Evolutionary conservation across 2,888 invertebrate species (phyloP), one percentile per base, ranked within the genome.

Genomic region (Acrocyrtus sp.): DNA sequence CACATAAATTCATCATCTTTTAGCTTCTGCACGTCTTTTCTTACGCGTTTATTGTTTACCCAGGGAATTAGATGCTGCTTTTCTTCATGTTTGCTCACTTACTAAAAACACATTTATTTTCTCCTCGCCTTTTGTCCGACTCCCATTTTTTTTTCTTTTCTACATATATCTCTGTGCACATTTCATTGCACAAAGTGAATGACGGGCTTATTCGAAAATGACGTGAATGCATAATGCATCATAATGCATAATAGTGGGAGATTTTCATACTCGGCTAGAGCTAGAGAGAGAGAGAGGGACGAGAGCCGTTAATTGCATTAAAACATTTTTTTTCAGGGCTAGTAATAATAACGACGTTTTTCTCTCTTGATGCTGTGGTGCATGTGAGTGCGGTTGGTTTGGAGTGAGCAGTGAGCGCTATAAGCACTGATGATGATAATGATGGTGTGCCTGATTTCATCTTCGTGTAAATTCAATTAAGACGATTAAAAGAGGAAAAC

Each of bases 391-490:
- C n/a, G n/a, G n/a, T n/a, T n/a, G n/a, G n/a, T n/a, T n/a, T n/a
- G n/a, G n/a, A n/a, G n/a, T n/a, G n/a, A n/a, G n/a, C n/a, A n/a
- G n/a, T n/a, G n/a, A n/a, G n/a, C n/a, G n/a, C n/a, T n/a, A n/a
- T n/a, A n/a, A n/a, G n/a, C n/a, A n/a, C n/a, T n/a, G n/a, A n/a
- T n/a, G n/a, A 34, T 34, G 34, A 12, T 34, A 34, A 34, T 34
- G 34, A 34, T 34, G 34, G 12, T 34, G 29, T 29, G 68, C 29
- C 53, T 60, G 68, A 68, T 68, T 68, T 51, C 61, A 60, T 68
- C 60, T 60, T 61, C 68, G 68, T 68, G 68, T 68, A 68, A 68
- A 68, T 68, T 68, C 68, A 68, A 68, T 68, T 68, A 68, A 43
- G 68, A 61, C 60, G 60, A 68, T 68, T 68, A 68, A 29, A 22